Percentiles rank a stretch among this genome's conserved stretches.
Conservation (phyloP, 2,797 vertebrate species). For the Diceros bicornis region DNA sequence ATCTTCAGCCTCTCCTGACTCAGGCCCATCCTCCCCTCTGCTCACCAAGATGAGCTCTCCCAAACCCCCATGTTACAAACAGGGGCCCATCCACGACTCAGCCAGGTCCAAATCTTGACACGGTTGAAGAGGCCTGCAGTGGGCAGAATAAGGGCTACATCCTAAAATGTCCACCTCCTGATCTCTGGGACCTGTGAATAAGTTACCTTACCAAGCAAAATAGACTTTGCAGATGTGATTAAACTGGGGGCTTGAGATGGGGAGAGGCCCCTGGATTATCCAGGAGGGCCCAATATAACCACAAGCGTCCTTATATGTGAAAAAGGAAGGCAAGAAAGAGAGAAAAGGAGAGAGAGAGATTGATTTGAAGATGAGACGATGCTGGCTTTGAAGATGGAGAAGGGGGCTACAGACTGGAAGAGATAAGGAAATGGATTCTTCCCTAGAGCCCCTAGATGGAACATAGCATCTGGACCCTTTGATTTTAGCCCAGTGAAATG, state of each 20-base stretch:
- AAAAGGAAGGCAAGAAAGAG: background rate
- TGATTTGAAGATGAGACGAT: background rate
- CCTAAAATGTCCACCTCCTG: background rate
- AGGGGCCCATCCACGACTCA: background rate
- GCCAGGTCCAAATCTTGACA: background rate
- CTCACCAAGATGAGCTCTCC: background rate
- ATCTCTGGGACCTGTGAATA: background rate
- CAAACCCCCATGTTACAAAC: background rate
- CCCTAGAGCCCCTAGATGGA: background rate
- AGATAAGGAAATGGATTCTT: background rate
- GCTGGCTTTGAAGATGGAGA: background rate
- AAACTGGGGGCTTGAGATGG: background rate
- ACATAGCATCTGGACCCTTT: background rate
- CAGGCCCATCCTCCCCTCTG: background rate
- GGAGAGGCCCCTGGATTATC: background rate
- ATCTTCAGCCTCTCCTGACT: background rate
- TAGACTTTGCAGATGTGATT: background rate
- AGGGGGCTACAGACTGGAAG: background rate
- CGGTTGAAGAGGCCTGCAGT: background rate
- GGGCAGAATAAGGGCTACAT: background rate
- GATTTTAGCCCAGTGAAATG: background rate
- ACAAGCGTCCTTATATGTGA: background rate
- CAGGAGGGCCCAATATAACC: background rate
- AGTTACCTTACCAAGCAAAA: background rate
- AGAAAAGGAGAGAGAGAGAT: background rate